These are phyloP conservation scores for Calonectris borealis DNA, from an alignment of 2,113 vertebrate genomes.

Conservation along the genomic window DNA sequence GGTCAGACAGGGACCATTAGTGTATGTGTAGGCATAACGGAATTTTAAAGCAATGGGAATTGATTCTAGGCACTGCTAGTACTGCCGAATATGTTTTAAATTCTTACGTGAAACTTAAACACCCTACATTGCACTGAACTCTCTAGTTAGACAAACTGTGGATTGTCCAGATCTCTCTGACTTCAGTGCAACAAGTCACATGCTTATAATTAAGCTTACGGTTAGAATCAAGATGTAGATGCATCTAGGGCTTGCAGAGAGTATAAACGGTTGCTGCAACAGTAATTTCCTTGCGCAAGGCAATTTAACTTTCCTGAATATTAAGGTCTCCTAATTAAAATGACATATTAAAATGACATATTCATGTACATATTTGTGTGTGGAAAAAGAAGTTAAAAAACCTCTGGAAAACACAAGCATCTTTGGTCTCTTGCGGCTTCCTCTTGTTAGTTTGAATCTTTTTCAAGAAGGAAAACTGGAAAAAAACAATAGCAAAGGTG, in stretches of 20 bases:
- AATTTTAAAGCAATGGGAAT: background rate
- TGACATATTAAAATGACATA: background rate
- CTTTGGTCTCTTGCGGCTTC: background rate
- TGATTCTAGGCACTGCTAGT: background rate
- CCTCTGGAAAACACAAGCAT: background rate
- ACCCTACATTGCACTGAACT: background rate
- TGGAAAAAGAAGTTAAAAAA: background rate
- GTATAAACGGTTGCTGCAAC: background rate
- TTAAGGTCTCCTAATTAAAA: background rate
- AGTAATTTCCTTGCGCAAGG: background rate
- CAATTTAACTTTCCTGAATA: background rate
- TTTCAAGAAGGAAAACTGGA: background rate
- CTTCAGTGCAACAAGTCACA: background rate
- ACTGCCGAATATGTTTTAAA: background rate
- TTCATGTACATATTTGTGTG: background rate
- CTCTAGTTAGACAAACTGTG: background rate
- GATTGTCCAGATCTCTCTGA: background rate
- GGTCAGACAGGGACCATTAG: background rate
- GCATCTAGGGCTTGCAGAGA: background rate
- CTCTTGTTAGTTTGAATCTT: background rate
- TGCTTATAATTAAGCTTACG: background rate
- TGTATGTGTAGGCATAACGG: background rate
- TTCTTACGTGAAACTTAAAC: background rate
- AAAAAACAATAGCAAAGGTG: background rate
- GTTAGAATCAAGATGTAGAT: background rate